phyloP scores from a whole-genome alignment of 1,140 invertebrate species.

The Papilio helenus region DNA sequence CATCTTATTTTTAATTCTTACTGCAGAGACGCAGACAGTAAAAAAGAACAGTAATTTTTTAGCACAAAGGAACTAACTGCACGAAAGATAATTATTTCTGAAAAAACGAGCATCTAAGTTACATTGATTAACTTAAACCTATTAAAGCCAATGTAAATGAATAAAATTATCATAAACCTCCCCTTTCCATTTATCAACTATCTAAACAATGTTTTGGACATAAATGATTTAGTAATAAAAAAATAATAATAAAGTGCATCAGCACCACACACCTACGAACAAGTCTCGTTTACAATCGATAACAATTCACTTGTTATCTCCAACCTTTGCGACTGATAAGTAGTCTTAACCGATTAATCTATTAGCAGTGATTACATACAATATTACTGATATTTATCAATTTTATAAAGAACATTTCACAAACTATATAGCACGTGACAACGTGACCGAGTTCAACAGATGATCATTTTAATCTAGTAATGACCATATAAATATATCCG shows the following conservation, averaged over 20 bases:
- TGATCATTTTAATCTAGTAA: too few relatives aligned
- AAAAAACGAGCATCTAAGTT: neutral
- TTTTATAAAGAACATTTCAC: neutral
- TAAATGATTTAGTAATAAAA: too few relatives aligned
- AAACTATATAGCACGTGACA: neutral
- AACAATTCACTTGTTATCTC: neutral
- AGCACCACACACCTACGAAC: neutral
- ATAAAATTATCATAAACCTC: neutral
- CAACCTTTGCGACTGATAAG: neutral
- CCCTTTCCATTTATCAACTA: too few relatives aligned
- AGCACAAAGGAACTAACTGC: neutral
- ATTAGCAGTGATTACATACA: neutral
- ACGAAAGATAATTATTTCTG: neutral
- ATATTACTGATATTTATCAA: neutral
- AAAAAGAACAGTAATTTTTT: neutral
- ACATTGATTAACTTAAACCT: neutral
- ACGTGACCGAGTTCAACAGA: too few relatives aligned
- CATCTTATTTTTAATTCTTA: neutral
- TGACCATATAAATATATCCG: too few relatives aligned
- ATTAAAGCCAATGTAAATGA: neutral
- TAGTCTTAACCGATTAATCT: conserved; percentile 8
- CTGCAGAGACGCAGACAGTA: neutral
- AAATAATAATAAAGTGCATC: neutral
- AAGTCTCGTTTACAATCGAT: neutral
- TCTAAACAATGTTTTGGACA: too few relatives aligned